Evolutionary conservation across 1,140 invertebrate species (phyloP), one percentile per base, ranked within the genome.

Genomic region (Leptinotarsa undecemlineata): DNA sequence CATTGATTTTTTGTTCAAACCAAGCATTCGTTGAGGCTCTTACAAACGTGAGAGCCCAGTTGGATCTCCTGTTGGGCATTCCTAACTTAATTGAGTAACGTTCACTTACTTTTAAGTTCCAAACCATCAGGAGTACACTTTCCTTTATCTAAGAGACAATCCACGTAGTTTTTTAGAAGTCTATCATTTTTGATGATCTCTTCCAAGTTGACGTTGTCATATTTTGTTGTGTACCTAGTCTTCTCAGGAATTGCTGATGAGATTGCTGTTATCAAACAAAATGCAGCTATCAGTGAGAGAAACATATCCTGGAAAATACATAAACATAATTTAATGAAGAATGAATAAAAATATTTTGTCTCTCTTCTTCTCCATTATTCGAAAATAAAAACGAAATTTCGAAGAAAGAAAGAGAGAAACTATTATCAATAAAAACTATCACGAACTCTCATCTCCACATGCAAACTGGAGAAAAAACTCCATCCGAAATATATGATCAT

Each of bases 191-290:
- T 83, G 1, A 94, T 81, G 68, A 95, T 90, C 75, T 91, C 87
- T 57, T 93, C 88, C 15, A 94, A 23, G 81, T 94, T 85, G 47
- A 94, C 85, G 77, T 91, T 90, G 81, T 94, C 93, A 79, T 90
- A 94, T 83, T 91, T 93, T 20, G 88, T 89, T 0, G 91, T 92
- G 80, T 94, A 94, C 75, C 88, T 70, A 4, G 15, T 48, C 57
- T 70, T 68, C 14, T 68, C 67, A n/a, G 67, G 19, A 15, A 68
- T 26, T 47, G 21, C 42, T 19, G 67, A 33, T 8, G 17, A 68
- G 6, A 17, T n/a, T 33, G n/a, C 15, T 3, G n/a, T 48, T 13
- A 48, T 26, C 15, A 68, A 48, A 48, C 26, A 68, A 23, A 48
- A 42, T 13, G 33, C 17, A 48, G 42, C 14, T 19, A 68, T 5